Evolutionary conservation across 2,113 vertebrate species (phyloP), one percentile per base, ranked within the genome.

Genomic region (Engystomops pustulosus): DNA sequence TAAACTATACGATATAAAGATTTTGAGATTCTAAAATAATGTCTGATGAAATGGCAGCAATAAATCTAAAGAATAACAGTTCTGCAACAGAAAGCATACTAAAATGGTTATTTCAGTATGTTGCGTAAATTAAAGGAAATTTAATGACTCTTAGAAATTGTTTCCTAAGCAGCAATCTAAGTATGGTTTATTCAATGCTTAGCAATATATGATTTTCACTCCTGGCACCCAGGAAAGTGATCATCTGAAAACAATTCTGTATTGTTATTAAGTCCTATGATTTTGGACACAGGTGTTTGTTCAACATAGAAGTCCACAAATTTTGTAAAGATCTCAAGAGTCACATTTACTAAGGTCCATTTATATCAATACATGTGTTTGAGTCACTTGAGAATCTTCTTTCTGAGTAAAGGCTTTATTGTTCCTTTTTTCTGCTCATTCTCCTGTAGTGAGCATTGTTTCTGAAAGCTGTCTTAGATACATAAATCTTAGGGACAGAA

Each of bases 1-100:
- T 76, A 23, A 76, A 76, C 17, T 55, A 36, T 15, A 34, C 55
- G 72, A 55, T 75, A 51, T 75, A 53, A 27, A 75, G 17, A 53
- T 20, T 74, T 49, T 75, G 71, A 51, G 44, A 18, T 51, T 18
- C 25, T 53, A 14, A 75, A 75, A 75, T 6, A 51, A 23, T 76
- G 47, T 55, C 27, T 76, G 18, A n/a, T 77, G 27, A 77, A 77
- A 58, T 55, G 49, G 49, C 49, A 55, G 32, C 20, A 58, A 36
- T 77, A 77, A 77, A 55, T 77, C 45, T 17, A 51, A 72, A 72
- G 27, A 32, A 4, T 74, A 51, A 51, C 30, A 72, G 1, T 30
- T 47, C n/a, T 27, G n/a, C 45, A 18, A 32, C 7, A 17, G 45
- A 20, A 75, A 15, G 27, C 27, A 47, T 47, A 3, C 44, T 9